Percentiles rank a stretch among this genome's conserved stretches.
phyloP scores from a whole-genome alignment of 2,797 vertebrate genomes.

The Harpagifer antarcticus region DNA sequence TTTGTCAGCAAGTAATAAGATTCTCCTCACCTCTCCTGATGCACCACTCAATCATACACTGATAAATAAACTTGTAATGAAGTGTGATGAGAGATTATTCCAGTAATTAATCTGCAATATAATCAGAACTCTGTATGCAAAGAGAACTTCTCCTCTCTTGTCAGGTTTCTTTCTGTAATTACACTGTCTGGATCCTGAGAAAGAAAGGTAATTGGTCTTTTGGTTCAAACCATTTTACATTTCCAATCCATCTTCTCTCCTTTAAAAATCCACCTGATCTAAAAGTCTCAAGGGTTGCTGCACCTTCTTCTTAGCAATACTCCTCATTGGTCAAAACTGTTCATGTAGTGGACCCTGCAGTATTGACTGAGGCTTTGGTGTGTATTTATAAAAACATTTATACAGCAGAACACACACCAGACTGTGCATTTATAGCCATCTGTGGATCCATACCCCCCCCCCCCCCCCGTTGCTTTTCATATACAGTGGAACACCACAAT shows the following conservation, averaged over 20 bases:
- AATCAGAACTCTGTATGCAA: neutral
- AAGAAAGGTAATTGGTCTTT: neutral
- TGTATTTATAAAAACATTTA: slow-evolving; percentile 1
- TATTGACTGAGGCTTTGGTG: neutral
- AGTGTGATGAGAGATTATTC: neutral
- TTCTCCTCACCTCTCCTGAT: neutral
- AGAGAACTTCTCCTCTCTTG: neutral
- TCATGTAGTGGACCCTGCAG: neutral
- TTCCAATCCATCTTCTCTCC: neutral
- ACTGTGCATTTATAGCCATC: neutral
- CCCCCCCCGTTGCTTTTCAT: neutral
- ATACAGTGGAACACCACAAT: too few relatives aligned
- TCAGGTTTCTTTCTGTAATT: slow-evolving; percentile 13
- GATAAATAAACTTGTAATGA: neutral
- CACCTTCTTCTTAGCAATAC: neutral
- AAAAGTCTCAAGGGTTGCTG: neutral
- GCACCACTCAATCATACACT: neutral
- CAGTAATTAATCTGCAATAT: neutral
- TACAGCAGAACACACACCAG: neutral
- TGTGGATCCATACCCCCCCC: neutral
- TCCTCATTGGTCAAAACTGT: neutral
- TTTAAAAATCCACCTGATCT: neutral
- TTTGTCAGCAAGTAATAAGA: neutral
- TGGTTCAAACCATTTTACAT: neutral
- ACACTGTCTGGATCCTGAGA: slow-evolving; percentile 4